Conservation (phyloP, 2,888 invertebrate genomes). For the Pherbina coryleti region DNA sequence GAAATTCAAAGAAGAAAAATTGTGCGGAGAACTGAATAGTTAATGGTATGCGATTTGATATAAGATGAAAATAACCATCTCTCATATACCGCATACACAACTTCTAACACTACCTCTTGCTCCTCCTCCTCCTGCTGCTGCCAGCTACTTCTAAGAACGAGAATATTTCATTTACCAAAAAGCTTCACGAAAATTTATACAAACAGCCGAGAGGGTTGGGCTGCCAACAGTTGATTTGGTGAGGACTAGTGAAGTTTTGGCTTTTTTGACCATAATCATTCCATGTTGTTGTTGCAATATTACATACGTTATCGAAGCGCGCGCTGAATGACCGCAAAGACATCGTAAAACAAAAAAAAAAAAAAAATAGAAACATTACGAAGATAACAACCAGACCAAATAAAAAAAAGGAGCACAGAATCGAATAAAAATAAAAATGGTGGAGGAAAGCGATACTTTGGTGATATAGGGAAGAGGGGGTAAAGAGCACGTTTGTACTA, state of each 20-base stretch:
- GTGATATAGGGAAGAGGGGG: slow-evolving; percentile 20
- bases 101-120: background rate
- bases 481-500: background rate
- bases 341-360: slow-evolving; percentile 37
- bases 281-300: slow-evolving; percentile 16
- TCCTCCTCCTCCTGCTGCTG: no score
- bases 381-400: slow-evolving; percentile 12
- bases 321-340: slow-evolving; percentile 35
- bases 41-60: slow-evolving; percentile 62
- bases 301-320: slow-evolving; percentile 18
- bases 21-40: background rate
- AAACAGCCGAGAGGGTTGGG: slow-evolving; percentile 40
- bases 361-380: background rate
- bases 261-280: slow-evolving; percentile 18
- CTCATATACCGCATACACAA: background rate
- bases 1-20: no score
- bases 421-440: slow-evolving; percentile 31
- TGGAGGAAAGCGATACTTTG: slow-evolving; percentile 37
- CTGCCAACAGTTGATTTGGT: background rate
- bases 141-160: background rate
- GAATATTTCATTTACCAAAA: slow-evolving; percentile 66
- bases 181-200: slow-evolving; percentile 66
- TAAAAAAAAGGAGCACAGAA: slow-evolving; percentile 12
- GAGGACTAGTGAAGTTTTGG: slow-evolving; percentile 18
- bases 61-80: slow-evolving; percentile 56